Conservation (phyloP, 2,113 vertebrate genomes). For the Pantherophis guttatus region DNA sequence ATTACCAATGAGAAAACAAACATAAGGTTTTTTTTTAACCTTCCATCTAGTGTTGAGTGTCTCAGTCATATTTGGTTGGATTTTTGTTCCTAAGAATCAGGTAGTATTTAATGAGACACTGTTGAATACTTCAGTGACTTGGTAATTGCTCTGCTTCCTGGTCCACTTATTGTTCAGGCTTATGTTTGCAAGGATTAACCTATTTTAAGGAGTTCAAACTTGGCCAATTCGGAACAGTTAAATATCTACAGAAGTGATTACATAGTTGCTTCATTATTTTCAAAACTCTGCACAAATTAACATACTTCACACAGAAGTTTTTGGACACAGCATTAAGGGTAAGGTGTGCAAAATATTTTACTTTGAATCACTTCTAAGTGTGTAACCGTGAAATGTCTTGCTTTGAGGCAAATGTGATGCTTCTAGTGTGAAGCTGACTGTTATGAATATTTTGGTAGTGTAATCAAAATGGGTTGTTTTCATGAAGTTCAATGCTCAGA, state of each 20-base stretch:
- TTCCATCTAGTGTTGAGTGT: background rate
- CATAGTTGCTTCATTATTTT: background rate
- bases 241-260: background rate
- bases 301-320: background rate
- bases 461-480: background rate
- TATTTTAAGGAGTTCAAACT: background rate
- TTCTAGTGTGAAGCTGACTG: background rate
- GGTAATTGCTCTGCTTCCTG: background rate
- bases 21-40: background rate
- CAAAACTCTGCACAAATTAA: background rate
- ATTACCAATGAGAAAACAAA: background rate
- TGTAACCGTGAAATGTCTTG: background rate
- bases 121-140: background rate
- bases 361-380: background rate
- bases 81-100: background rate
- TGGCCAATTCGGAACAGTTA: background rate
- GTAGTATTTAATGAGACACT: background rate
- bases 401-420: background rate
- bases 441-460: background rate
- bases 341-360: background rate
- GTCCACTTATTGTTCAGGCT: background rate
- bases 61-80: background rate
- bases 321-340: background rate
- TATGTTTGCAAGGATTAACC: background rate
- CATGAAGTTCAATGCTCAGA: background rate